Evolutionary conservation across 2,888 invertebrate genomes (phyloP), one percentile per base, ranked within the genome.

Genomic region (Luperina testacea): DNA sequence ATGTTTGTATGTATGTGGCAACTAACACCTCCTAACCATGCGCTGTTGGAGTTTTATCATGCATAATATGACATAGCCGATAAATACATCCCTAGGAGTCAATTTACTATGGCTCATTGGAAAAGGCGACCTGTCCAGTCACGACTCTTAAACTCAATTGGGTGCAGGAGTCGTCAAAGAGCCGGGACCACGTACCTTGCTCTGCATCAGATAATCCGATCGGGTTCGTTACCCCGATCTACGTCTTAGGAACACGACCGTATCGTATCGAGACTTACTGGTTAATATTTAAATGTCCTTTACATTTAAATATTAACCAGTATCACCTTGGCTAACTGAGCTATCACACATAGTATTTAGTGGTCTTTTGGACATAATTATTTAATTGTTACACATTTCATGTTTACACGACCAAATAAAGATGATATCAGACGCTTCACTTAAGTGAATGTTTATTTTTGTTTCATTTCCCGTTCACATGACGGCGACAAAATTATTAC

Each of bases 121-220:
- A 77, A 61, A 77, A 83, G 9, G 61, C 9, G 15, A 78, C 38
- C 51, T 72, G 15, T 17, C 4, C n/a, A 67, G 63, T 42, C n/a
- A 38, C 61, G 57, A 61, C 48, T 64, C 42, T 17, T 77, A 73
- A 82, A 84, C 77, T 85, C 70, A 82, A 86, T 82, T 82, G 67
- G 27, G 67, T 32, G 61, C 75, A 64, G 72, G 24, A 67, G 63
- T 69, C 63, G 27, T 42, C 74, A 75, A 84, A 85, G 86, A 84
- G 38, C 45, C 24, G 48, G 15, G 7, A 71, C 45, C 13, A 57
- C 57, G 51, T 64, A 17, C 24, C 42, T 63, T 53, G 51, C 71
- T 77, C 67, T 63, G 75, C 72, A 68, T 72, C 45, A 61, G 45
- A 73, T 84, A 86, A 86, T 86, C 70, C 20, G 67, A 86, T 86